phyloP scores from a whole-genome alignment of 2,888 invertebrate species.

The Parnassius orleans region DNA sequence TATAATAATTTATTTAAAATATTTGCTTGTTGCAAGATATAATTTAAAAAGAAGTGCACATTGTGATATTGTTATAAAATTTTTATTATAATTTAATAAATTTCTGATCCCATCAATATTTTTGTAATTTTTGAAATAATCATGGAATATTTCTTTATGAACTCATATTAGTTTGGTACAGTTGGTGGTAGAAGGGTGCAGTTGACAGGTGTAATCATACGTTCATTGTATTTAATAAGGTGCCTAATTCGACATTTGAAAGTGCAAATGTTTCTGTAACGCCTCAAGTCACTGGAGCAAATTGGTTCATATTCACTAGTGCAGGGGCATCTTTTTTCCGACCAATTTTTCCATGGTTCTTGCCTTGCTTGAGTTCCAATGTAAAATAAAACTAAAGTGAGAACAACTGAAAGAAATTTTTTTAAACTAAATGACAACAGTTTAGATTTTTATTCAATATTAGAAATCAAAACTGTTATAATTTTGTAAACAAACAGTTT shows the following conservation, averaged over 20 bases:
- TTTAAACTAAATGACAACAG: too few relatives aligned
- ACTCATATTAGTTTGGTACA: slow-evolving; percentile 15
- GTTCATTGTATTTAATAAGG: slow-evolving; percentile 30
- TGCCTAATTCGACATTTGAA: slow-evolving; percentile 38
- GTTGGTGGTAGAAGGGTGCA: slow-evolving; percentile 37
- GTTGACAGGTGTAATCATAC: slow-evolving; percentile 31
- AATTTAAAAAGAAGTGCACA: too few relatives aligned
- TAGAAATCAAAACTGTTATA: too few relatives aligned
- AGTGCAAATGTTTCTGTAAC: slow-evolving; percentile 46
- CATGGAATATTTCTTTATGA: neutral
- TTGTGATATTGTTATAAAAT: too few relatives aligned
- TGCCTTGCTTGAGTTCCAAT: slow-evolving; percentile 20
- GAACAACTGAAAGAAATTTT: slow-evolving; percentile 33
- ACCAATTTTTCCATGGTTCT: slow-evolving; percentile 30
- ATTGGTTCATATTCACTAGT: slow-evolving; percentile 47
- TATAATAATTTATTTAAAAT: too few relatives aligned
- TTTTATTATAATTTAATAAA: too few relatives aligned
- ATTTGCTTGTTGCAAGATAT: too few relatives aligned
- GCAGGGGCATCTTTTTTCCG: slow-evolving; percentile 37
- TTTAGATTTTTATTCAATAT: too few relatives aligned
- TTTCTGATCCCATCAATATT: too few relatives aligned
- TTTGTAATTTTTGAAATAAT: too few relatives aligned
- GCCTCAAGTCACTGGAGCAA: slow-evolving; percentile 39
- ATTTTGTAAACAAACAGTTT: too few relatives aligned
- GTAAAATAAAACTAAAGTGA: slow-evolving; percentile 29